Evolutionary conservation across 1,140 invertebrate species (phyloP), one percentile per base, ranked within the genome.

Genomic region (Drosophila sp.): DNA sequence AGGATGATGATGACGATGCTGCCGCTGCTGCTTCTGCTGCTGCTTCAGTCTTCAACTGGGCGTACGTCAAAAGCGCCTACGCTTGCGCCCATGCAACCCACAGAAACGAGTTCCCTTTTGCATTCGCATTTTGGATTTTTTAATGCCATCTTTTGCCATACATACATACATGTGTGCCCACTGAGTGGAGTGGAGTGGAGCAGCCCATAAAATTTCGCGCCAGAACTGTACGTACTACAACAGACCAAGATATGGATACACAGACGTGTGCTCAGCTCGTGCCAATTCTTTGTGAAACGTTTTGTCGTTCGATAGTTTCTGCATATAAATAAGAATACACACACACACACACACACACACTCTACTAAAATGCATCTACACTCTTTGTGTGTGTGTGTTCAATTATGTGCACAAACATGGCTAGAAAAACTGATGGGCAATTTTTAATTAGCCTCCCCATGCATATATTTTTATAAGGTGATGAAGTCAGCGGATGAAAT

Each of bases 241-340:
- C 69, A 82, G 60, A 55, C 60, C 68, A 60, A 68, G 30, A 72
- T 60, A 62, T 62, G 57, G 27, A 63, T 10, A 47, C 7, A 54
- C 60, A 47, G 83, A 85, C 83, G 84, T 89, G 84, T 89, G 84
- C 84, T 60, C 77, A 77, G 84, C 84, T 89, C 84, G 84, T 89
- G 84, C 84, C 84, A 89, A 89, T 87, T 89, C 83, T 86, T 77
- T 60, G 76, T 70, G 76, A 84, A 66, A 66, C 80, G 77, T 86
- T 80, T 77, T 86, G 77, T 77, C 73, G 76, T 76, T 64, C 60
- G 58, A 73, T 85, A 79, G 41, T 55, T 71, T 84, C 64, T 76
- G 80, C 78, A 81, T 81, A 77, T 71, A 84, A 84, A 85, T 82
- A 78, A 70, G 76, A 68, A 65, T 76, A 81, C 67, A 65, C 44